Base-by-base conservation (phyloP, 2,888 invertebrate species). In the Antheraea assamensis region DNA sequence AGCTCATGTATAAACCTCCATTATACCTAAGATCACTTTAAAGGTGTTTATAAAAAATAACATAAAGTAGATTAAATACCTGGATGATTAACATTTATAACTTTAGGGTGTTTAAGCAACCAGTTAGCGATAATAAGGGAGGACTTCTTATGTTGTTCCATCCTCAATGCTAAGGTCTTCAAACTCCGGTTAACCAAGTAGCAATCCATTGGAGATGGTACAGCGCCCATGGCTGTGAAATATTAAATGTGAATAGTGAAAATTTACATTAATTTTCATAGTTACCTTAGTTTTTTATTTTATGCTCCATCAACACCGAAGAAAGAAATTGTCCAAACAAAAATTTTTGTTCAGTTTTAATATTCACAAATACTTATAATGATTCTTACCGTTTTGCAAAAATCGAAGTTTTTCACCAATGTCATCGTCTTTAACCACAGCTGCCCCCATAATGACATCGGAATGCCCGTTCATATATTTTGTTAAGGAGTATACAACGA, bases 401-500 rank as follows among this genome's bases (percentile, higher is more conserved):
- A 98, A 99, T 79, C 96, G 95, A 58, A 99, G 90, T 85, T 95
- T 96, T 21, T 96, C 92, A 76, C 96, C 96, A 5, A 99, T 83
- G 70, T 96, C 96, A 66, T 97, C 96, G 80, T 96, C 95, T 80
- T 96, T 98, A 4, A 97, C 96, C 52, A 97, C 94, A 13, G 97
- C 96, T 27, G 98, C 97, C 3, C 99, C 99, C 99, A 99, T 99
- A 10, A 99, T 96, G 30, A 99, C 97, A 93, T 99, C 99, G 0
- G 98, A 97, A 92, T 99, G 99, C 0, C 99, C 99, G 91, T 99
- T 99, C 96, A 99, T 98, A 88, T 99, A 99, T 92, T 99, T 99
- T 0, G 99, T 99, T 73, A 99, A 86, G 0, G 99, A 99, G 91
- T 99, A 99, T 81, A 98, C 93, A 3, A 97, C 97, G 73, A 99